phyloP scores from a whole-genome alignment of 2,888 invertebrate genomes.

The Chrysopilus asiliformis region DNA sequence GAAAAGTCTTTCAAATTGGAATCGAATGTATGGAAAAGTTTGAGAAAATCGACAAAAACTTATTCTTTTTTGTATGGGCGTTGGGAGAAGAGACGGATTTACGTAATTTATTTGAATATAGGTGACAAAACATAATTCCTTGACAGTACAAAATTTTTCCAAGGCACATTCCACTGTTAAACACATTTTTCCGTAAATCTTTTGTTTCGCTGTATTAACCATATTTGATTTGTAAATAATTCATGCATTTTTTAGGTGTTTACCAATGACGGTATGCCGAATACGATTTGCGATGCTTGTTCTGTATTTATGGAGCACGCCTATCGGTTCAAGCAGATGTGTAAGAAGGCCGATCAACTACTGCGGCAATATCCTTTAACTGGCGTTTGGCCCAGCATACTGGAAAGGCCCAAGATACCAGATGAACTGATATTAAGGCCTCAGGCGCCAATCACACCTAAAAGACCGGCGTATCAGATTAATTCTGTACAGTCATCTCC shows the following conservation, averaged over 20 bases:
- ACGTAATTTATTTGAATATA: too few species aligned
- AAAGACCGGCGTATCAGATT: slow-evolving; percentile 3
- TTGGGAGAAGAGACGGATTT: too few species aligned
- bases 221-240: too few species aligned
- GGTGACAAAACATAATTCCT: too few species aligned
- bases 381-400: slow-evolving; percentile 42
- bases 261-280: slow-evolving; percentile 54
- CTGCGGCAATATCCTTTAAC: slow-evolving; percentile 53
- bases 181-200: too few species aligned
- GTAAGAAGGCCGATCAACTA: slow-evolving; percentile 58
- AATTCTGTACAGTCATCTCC: slow-evolving; percentile 1
- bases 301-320: slow-evolving; percentile 52
- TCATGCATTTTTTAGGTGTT: slow-evolving; percentile 25
- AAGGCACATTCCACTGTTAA: too few species aligned
- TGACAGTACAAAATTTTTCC: too few species aligned
- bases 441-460: slow-evolving; percentile 2
- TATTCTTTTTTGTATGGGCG: too few species aligned
- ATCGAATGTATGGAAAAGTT: too few species aligned
- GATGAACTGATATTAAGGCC: slow-evolving; percentile 26
- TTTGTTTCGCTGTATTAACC: too few species aligned
- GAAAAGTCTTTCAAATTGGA: too few species aligned
- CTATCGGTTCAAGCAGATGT: slow-evolving; percentile 62
- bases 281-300: slow-evolving; percentile 55
- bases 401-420: slow-evolving; percentile 36
- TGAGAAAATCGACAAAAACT: too few species aligned